These are phyloP conservation scores for Agrotis ipsilon DNA, from an alignment of 2,888 invertebrate genomes.

Conservation along the genomic window DNA sequence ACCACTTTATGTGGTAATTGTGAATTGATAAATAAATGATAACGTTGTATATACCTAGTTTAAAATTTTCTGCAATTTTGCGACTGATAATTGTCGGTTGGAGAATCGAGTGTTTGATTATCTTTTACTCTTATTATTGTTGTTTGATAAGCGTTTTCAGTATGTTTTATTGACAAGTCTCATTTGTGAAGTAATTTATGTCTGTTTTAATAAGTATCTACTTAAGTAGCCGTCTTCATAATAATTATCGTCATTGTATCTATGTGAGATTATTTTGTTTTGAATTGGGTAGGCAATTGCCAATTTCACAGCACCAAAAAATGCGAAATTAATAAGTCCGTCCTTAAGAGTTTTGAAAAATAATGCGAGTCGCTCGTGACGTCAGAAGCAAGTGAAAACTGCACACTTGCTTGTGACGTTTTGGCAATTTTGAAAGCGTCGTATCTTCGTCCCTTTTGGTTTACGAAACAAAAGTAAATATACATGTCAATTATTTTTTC, in stretches of 20 bases:
- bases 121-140: slow-evolving; percentile 32
- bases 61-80: slow-evolving; percentile 13
- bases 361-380: too few relatives aligned
- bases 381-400: too few relatives aligned
- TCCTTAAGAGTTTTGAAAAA: too few relatives aligned
- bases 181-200: slow-evolving; percentile 5
- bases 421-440: too few relatives aligned
- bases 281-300: neutral
- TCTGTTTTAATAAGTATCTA: neutral
- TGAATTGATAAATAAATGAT: slow-evolving; percentile 40
- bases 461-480: too few relatives aligned
- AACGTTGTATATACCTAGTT: slow-evolving; percentile 13
- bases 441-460: too few relatives aligned
- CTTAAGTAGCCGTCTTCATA: neutral
- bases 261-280: neutral
- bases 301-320: too few relatives aligned
- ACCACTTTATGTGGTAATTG: slow-evolving; percentile 22
- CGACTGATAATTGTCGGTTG: slow-evolving; percentile 38
- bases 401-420: too few relatives aligned
- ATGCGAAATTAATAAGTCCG: too few relatives aligned
- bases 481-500: too few relatives aligned
- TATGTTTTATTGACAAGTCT: neutral
- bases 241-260: neutral
- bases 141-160: slow-evolving; percentile 40
- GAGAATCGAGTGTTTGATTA: slow-evolving; percentile 22